phyloP scores from a whole-genome alignment of 2,888 invertebrate species.

The Pseudoips prasinana region DNA sequence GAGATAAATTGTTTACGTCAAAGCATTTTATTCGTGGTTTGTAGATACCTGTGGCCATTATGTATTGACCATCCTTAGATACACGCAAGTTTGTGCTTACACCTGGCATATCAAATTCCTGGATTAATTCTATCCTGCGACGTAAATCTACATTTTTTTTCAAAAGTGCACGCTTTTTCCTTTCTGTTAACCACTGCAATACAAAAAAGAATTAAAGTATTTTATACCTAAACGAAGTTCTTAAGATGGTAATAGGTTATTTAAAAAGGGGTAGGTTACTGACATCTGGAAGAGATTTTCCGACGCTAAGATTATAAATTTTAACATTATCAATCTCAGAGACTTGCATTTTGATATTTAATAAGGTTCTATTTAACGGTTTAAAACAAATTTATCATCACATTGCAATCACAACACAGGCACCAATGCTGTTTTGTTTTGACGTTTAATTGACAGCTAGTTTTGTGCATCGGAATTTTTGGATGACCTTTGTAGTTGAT shows the following conservation, averaged over 20 bases:
- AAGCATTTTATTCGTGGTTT: conserved; percentile 98
- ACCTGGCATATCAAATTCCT: conserved; percentile 99
- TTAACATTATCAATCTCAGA: conserved; percentile 97
- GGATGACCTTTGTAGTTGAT: too few relatives aligned
- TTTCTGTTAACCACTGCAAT: conserved; percentile 91
- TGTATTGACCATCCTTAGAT: conserved; percentile 95
- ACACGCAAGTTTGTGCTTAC: conserved; percentile 92
- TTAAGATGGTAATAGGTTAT: conserved; percentile 7
- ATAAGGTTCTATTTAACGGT: neutral
- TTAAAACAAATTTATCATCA: neutral
- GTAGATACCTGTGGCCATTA: conserved; percentile 96
- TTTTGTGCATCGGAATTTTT: too few relatives aligned
- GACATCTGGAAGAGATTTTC: conserved; percentile 98
- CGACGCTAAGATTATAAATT: conserved; percentile 98
- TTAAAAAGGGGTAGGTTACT: conserved; percentile 49
- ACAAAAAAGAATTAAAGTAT: conserved; percentile 1
- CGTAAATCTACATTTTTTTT: conserved; percentile 95
- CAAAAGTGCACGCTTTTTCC: conserved; percentile 89
- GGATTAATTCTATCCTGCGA: conserved; percentile 96
- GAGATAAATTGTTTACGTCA: conserved; percentile 96
- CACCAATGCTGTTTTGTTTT: neutral
- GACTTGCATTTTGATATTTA: conserved; percentile 88
- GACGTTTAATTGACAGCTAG: neutral
- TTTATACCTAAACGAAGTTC: neutral
- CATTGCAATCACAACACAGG: neutral